Base-by-base conservation (phyloP, 2,113 vertebrate genomes). In the Neolamprologus brichardi region DNA sequence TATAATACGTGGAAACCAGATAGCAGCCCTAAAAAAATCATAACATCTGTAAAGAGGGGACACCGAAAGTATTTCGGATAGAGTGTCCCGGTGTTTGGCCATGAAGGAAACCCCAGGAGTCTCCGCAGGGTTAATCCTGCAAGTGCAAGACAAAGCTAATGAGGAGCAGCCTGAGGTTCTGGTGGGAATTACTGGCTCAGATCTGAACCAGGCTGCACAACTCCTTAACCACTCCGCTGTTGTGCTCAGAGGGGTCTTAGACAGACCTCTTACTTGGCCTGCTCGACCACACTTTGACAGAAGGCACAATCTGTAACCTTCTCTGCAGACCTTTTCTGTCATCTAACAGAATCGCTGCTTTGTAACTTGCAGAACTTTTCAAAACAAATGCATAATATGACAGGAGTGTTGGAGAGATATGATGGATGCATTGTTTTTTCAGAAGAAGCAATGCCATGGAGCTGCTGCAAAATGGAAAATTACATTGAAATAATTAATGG, bases 131-230 rank as follows among this genome's bases (percentile, higher is more conserved):
- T 93, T 95, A 93, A 94, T 90, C 91, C 84, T 67, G 28, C 6
- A 51, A 82, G 79, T 60, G 39, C 67, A 44, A 87, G 46, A 60
- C 10, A 62, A 58, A 90, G 85, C 86, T 93, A 95, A 95, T 89
- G 87, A 91, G 89, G 93, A 92, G 92, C 95, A 94, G 94, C 88
- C 83, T 14, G 58, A 84, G 70, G 72, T 88, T 91, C 91, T 86
- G 85, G 81, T 83, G 93, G 86, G 87, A 91, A 80, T 93, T 70
- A 79, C 70, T 75, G 54, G 13, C 84, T 91, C 84, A 86, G 41
- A 85, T 89, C 85, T 84, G 86, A 89, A 83, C 70, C 82, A 49
- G 54, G 83, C 88, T 77, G 49, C 84, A 83, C 23, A 53, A 54
- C 79, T 87, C 79, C 77, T 53, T 87, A 44, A 62, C 4, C 25